phyloP scores from a whole-genome alignment of 2,888 invertebrate species.

The Alviniconcha strummeri region DNA sequence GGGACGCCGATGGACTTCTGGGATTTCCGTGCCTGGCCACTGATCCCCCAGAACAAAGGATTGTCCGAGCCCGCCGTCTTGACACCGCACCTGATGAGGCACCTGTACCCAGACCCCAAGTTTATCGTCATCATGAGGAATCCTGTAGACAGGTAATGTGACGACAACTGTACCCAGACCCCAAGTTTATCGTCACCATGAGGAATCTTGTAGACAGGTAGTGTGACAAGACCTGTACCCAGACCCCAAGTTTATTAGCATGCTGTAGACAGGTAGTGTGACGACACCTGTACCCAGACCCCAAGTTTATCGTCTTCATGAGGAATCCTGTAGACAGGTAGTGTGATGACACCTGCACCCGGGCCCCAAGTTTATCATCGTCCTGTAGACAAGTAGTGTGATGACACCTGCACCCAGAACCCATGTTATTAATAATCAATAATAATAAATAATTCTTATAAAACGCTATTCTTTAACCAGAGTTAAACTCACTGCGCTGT shows the following conservation, averaged over 20 bases:
- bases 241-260: slow-evolving; percentile 52
- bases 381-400: slow-evolving; percentile 52
- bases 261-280: slow-evolving; percentile 51
- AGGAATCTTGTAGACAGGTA: slow-evolving; percentile 39
- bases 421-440: no score
- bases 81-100: slow-evolving; percentile 57
- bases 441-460: no score
- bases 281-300: slow-evolving; percentile 52
- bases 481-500: no score
- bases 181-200: slow-evolving; percentile 38
- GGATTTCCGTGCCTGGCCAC: slow-evolving; percentile 59
- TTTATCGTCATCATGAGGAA: slow-evolving; percentile 54
- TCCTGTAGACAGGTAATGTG: slow-evolving; percentile 52
- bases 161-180: no score
- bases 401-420: slow-evolving; percentile 51
- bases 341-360: slow-evolving; percentile 48
- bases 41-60: slow-evolving; percentile 55
- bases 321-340: slow-evolving; percentile 57
- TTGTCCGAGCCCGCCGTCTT: slow-evolving; percentile 46
- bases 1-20: slow-evolving; percentile 63
- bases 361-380: slow-evolving; percentile 51
- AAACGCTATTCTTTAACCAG: no score
- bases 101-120: slow-evolving; percentile 54
- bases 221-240: slow-evolving; percentile 48
- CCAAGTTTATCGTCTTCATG: slow-evolving; percentile 54